Conservation (phyloP, 2,888 invertebrate genomes). For the Watsonalla cultraria region DNA sequence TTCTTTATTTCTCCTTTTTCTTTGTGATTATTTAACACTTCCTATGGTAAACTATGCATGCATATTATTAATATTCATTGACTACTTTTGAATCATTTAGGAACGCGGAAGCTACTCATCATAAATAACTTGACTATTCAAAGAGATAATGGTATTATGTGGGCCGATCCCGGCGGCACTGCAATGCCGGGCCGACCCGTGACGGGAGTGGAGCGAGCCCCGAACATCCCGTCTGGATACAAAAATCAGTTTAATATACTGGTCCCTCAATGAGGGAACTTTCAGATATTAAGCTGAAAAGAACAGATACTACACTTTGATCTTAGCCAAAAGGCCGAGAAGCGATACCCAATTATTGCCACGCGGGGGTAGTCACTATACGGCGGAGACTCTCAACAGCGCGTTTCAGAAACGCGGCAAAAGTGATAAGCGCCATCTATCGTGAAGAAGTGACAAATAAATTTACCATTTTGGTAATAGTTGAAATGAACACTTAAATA, state of each 20-base stretch:
- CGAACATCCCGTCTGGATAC: slow-evolving; percentile 31
- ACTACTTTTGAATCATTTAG: too few relatives aligned
- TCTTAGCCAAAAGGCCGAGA: slow-evolving; percentile 40
- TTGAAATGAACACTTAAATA: too few relatives aligned
- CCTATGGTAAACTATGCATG: too few relatives aligned
- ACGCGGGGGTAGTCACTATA: slow-evolving; percentile 5
- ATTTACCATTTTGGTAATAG: background rate
- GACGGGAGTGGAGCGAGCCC: slow-evolving; percentile 38
- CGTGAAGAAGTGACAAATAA: background rate
- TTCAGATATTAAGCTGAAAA: slow-evolving; percentile 40
- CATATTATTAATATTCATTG: too few relatives aligned
- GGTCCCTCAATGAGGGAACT: slow-evolving; percentile 39
- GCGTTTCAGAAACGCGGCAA: slow-evolving; percentile 16
- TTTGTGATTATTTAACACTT: too few relatives aligned
- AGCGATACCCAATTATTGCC: slow-evolving; percentile 17
- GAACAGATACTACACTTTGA: slow-evolving; percentile 41
- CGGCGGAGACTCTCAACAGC: slow-evolving; percentile 21
- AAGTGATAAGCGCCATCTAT: slow-evolving; percentile 24
- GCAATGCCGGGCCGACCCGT: slow-evolving; percentile 38
- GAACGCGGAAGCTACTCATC: too few relatives aligned
- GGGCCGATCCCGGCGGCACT: slow-evolving; percentile 38
- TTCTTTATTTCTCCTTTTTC: too few relatives aligned
- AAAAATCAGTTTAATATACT: slow-evolving; percentile 32
- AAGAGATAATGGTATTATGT: slow-evolving; percentile 6
- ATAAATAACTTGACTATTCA: too few relatives aligned